Evolutionary conservation across 2,113 vertebrate species (phyloP), one percentile per base, ranked within the genome.

Genomic region (Xenopus tropicalis): DNA sequence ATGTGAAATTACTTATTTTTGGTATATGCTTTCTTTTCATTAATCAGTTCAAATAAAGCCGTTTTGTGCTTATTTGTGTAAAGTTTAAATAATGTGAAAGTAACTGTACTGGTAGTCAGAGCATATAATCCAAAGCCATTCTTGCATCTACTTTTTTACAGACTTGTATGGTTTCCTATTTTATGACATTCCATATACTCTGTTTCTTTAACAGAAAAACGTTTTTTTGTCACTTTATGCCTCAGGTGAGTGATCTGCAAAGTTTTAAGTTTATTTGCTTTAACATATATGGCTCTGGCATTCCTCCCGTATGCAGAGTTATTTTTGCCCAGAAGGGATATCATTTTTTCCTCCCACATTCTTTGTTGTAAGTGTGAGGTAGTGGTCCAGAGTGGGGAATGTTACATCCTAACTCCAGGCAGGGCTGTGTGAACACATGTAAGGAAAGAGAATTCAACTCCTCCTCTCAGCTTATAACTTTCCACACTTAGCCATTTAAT

Each of bases 311-410:
- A 54, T 75, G 65, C 44, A 59, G 52, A 74, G 72, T 68, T 75
- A 75, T 75, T 75, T 74, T 62, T 66, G 64, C 66, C 72, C 66
- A 62, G 56, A 61, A 62, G 72, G 57, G 14, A 74, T 61, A 51
- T 42, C 10, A 61, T 69, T 75, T 68, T 52, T 69, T 54, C 37
- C 37, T 62, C 23, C 42, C 43, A 62, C 72, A 75, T 75, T 75
- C 72, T 48, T 67, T 61, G 46, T 68, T 59, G 57, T 23, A 69
- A 69, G 58, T 69, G 57, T 75, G 66, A 75, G 58, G 66, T 68
- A 75, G 72, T 69, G 72, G 72, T 75, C 66, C 65, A 75, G 19
- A 69, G 20, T n/a, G 43, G 24, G 54, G 9, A 61, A 61, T 13
- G n/a, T 43, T 61, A 13, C 43, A 68, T 74, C 65, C 22, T 56